These are phyloP conservation scores for Neogobius melanostomus DNA, from an alignment of 2,113 vertebrate species.

Conservation along the genomic window DNA sequence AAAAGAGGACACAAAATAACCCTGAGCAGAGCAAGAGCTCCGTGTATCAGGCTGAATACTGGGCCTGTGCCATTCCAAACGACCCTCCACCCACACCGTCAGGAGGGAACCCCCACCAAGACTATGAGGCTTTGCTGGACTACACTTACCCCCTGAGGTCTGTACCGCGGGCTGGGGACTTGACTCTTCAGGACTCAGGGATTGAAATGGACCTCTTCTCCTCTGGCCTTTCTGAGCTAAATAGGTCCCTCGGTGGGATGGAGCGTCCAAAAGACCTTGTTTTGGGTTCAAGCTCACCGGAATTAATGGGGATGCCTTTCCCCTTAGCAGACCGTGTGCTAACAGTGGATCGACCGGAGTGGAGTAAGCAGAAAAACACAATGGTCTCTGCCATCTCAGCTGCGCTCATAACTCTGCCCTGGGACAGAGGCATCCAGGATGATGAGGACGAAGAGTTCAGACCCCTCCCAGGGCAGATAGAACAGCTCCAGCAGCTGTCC, in stretches of 20 bases:
- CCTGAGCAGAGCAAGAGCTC: slow-evolving; percentile 47
- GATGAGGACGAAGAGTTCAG: slow-evolving; percentile 86
- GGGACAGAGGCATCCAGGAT: slow-evolving; percentile 57
- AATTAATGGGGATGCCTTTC: slow-evolving; percentile 35
- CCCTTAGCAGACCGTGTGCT: slow-evolving; percentile 40
- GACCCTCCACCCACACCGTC: slow-evolving; percentile 79
- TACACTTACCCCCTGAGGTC: slow-evolving; percentile 91
- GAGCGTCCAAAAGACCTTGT: slow-evolving; percentile 10
- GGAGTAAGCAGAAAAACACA: not conserved
- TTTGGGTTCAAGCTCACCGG: slow-evolving; percentile 29
- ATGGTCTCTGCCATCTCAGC: slow-evolving; percentile 17
- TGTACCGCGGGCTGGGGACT: slow-evolving; percentile 61
- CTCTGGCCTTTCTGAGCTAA: slow-evolving; percentile 56
- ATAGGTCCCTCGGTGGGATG: slow-evolving; percentile 13
- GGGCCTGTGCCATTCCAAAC: slow-evolving; percentile 86
- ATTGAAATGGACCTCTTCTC: slow-evolving; percentile 85
- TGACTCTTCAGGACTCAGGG: slow-evolving; percentile 84
- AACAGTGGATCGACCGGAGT: slow-evolving; percentile 37
- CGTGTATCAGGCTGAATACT: slow-evolving; percentile 82
- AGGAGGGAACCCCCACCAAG: slow-evolving; percentile 84
- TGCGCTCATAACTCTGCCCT: slow-evolving; percentile 54
- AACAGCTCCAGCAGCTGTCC: slow-evolving; percentile 81
- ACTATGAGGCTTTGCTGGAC: slow-evolving; percentile 89
- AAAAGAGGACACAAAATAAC: slow-evolving; percentile 21
- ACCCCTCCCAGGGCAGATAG: slow-evolving; percentile 81